A percentile compares a stretch with the other conserved stretches of the same genome.
Conservation (phyloP, 2,113 vertebrate species). For the Ciconia boyciana region DNA sequence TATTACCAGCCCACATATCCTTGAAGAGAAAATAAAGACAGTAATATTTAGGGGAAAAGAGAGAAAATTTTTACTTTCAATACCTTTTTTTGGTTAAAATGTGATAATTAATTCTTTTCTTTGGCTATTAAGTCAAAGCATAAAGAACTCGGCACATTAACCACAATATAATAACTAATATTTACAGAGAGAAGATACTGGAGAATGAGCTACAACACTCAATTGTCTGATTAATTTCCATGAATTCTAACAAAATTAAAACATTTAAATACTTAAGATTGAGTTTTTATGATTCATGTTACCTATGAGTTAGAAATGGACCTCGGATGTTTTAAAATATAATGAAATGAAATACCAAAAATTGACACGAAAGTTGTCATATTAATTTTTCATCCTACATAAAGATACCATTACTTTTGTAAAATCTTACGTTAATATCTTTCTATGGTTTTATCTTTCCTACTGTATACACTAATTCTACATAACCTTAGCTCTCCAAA, state of each 20-base stretch:
- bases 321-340: not conserved
- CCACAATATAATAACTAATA: constrained; percentile 57
- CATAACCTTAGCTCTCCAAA: constrained; percentile 69
- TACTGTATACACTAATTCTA: constrained; percentile 63
- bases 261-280: constrained; percentile 58
- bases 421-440: constrained; percentile 57
- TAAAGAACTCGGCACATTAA: constrained; percentile 74
- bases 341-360: constrained; percentile 56
- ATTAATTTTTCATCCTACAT: constrained; percentile 51
- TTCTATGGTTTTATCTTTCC: constrained; percentile 66
- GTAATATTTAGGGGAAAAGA: constrained; percentile 49
- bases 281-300: constrained; percentile 37
- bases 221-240: constrained; percentile 58
- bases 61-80: constrained; percentile 33
- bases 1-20: constrained; percentile 20
- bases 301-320: constrained; percentile 49
- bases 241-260: constrained; percentile 37
- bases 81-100: constrained; percentile 61
- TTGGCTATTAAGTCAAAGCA: constrained; percentile 76
- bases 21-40: constrained; percentile 36
- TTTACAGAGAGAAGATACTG: constrained; percentile 70
- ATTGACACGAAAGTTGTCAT: constrained; percentile 11
- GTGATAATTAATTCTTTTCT: constrained; percentile 65
- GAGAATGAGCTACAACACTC: constrained; percentile 59
- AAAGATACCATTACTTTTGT: constrained; percentile 59